These are phyloP conservation scores for Nannospalax galili DNA, from an alignment of 2,113 vertebrate genomes.

Conservation along the genomic window DNA sequence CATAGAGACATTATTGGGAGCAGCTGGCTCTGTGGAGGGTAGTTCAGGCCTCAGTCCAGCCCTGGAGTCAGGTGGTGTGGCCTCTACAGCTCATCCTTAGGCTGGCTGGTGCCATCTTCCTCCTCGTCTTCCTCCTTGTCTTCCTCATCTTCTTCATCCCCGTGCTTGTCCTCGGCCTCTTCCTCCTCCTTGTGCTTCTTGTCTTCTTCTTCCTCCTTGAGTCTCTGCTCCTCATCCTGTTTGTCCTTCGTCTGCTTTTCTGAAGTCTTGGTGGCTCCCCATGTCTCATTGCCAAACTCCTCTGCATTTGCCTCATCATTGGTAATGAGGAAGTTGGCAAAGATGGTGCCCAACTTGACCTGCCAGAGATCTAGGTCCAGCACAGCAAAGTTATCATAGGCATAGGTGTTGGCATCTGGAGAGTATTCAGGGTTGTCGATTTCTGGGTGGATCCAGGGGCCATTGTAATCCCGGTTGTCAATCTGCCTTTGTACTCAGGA, in stretches of 20 bases:
- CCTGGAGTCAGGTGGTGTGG: constrained; percentile 1
- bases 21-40: constrained; percentile 68
- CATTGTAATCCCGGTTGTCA: constrained; percentile 88
- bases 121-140: constrained; percentile 82
- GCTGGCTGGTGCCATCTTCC: constrained; percentile 73
- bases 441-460: constrained; percentile 89
- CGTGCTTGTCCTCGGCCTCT: constrained; percentile 82
- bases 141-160: constrained; percentile 78
- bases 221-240: constrained; percentile 87
- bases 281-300: constrained; percentile 84
- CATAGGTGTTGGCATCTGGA: constrained; percentile 83
- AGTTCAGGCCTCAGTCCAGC: constrained; percentile 79
- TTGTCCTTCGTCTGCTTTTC: constrained; percentile 89
- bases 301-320: constrained; percentile 85
- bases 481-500: constrained; percentile 89
- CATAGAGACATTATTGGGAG: constrained; percentile 88
- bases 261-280: constrained; percentile 86
- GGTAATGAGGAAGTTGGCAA: constrained; percentile 88
- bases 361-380: constrained; percentile 89
- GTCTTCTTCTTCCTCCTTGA: constrained; percentile 87
- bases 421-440: constrained; percentile 88
- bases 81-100: constrained; percentile 86
- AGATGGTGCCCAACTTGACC: constrained; percentile 87
- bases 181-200: constrained; percentile 86
- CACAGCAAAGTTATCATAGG: constrained; percentile 82